These are phyloP conservation scores for Gymnopithys bicolor DNA, from an alignment of 2,797 vertebrate species.

Conservation along the genomic window DNA sequence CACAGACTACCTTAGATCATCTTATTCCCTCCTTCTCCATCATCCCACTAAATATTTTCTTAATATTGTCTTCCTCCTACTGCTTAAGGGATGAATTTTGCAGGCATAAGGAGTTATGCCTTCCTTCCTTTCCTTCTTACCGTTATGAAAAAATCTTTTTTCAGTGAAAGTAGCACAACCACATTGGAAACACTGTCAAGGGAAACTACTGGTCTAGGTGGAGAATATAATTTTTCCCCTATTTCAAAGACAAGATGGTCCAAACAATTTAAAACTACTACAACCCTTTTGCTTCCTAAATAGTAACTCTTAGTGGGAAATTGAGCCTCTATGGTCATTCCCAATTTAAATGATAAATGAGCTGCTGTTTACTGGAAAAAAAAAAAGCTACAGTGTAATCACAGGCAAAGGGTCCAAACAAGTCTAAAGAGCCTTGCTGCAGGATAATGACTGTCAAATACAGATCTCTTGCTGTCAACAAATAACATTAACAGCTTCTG, in stretches of 20 bases:
- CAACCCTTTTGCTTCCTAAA: not conserved
- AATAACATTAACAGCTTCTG: constrained; percentile 1
- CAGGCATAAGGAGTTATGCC: not conserved
- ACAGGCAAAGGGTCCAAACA: not conserved
- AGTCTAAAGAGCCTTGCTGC: not conserved
- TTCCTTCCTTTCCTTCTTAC: not conserved
- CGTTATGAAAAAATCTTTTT: not conserved
- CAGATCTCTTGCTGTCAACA: constrained; percentile 5
- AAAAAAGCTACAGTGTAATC: not conserved
- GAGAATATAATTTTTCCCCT: not conserved
- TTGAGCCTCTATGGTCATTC: not conserved
- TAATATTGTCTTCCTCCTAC: not conserved
- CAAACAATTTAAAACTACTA: not conserved
- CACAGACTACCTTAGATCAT: not conserved
- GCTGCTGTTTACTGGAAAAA: not conserved
- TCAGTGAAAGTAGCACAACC: not conserved
- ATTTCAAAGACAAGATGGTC: not conserved
- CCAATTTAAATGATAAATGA: constrained; percentile 31
- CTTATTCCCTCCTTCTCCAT: not conserved
- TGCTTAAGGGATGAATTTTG: not conserved
- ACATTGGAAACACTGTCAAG: not conserved
- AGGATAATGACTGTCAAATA: constrained; percentile 37
- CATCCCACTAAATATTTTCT: not conserved
- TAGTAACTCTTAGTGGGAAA: not conserved
- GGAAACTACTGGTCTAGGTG: not conserved